These are phyloP conservation scores for Tetrapedia diversipes DNA, from an alignment of 2,888 invertebrate genomes.

Conservation along the genomic window DNA sequence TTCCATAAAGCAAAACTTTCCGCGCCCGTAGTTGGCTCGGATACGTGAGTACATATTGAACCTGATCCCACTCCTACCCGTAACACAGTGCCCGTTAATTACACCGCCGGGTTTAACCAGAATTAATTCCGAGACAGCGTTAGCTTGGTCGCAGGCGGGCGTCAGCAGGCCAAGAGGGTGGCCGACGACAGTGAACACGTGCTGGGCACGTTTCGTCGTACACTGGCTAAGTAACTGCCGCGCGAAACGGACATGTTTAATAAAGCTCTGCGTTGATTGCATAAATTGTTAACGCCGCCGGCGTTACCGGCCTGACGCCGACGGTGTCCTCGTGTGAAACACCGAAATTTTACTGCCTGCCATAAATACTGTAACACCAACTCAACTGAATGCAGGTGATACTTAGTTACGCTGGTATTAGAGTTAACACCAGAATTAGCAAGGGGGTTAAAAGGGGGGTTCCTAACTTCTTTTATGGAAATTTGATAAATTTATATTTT, in stretches of 20 bases:
- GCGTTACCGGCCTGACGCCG: too few species aligned
- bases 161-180: constrained; percentile 24
- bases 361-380: neutral
- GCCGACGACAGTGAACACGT: constrained; percentile 32
- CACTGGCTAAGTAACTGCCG: constrained; percentile 47
- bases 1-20: too few species aligned
- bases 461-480: too few species aligned
- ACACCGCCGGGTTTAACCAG: constrained; percentile 43
- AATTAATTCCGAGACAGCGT: constrained; percentile 49
- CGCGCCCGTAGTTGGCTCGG: too few species aligned
- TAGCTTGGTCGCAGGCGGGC: constrained; percentile 15
- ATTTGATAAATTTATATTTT: too few species aligned
- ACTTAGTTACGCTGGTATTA: too few species aligned
- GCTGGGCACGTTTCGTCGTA: constrained; percentile 32
- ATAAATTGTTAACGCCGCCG: constrained; percentile 65
- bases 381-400: too few species aligned
- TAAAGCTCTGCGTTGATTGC: constrained; percentile 61
- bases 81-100: constrained; percentile 43
- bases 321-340: neutral
- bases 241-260: constrained; percentile 57
- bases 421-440: too few species aligned
- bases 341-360: neutral
- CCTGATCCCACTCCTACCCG: constrained; percentile 13
- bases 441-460: too few species aligned
- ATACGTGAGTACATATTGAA: too few species aligned